Conservation (phyloP, 2,113 vertebrate genomes). For the Cichladusa arquata region DNA sequence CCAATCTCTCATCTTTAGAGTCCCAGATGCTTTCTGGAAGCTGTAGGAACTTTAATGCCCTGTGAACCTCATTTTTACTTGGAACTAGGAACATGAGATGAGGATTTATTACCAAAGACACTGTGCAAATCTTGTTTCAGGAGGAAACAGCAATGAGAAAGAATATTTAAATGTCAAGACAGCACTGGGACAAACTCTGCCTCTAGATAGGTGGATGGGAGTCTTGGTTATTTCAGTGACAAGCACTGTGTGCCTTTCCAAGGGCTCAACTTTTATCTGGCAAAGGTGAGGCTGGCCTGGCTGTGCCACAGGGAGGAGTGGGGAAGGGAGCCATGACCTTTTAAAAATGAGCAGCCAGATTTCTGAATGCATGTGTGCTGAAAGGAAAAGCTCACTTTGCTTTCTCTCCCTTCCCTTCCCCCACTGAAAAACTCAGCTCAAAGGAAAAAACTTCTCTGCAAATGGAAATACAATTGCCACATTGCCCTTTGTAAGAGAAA, state of each 20-base stretch:
- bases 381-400: neutral
- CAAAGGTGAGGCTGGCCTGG: neutral
- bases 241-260: neutral
- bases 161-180: neutral
- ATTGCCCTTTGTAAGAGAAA: constrained; percentile 10
- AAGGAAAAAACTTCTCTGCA: constrained; percentile 20
- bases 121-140: neutral
- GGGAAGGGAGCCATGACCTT: neutral
- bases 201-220: neutral
- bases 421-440: neutral
- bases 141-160: neutral
- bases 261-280: neutral
- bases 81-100: neutral
- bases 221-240: neutral
- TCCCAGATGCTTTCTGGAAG: neutral
- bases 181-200: neutral
- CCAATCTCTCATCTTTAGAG: neutral
- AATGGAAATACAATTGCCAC: constrained; percentile 3
- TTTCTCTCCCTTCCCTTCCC: neutral
- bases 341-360: neutral
- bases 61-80: neutral
- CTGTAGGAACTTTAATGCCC: neutral
- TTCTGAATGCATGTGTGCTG: neutral
- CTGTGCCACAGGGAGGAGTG: accelerated
- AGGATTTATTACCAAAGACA: neutral